Base-by-base conservation (phyloP, 2,888 invertebrate species). In the Tinea pellionella region DNA sequence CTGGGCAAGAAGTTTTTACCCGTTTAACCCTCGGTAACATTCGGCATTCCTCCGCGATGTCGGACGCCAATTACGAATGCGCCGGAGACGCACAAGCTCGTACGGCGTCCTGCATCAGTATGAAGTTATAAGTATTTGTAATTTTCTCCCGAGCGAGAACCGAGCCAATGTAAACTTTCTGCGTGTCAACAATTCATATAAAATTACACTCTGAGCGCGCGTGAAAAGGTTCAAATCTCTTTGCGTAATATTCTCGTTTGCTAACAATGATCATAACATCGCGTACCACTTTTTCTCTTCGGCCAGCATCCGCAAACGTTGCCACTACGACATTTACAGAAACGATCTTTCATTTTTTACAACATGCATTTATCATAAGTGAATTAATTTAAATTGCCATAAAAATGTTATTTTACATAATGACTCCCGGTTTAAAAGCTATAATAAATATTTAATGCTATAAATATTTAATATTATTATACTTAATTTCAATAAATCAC, bases 311-410 rank as follows among this genome's bases (percentile, higher is more conserved):
- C 73, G 72, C 69, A 73, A 72, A 69, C 42, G 43, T 15, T 74
- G 72, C 73, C 67, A 67, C 75, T 70, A 72, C 73, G 72, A 75
- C 79, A 75, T 80, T 80, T 75, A 72, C 72, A 77, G 76, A 80
- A 80, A 78, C 64, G 64, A 69, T 68, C 69, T 69, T 71, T 72
- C 69, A 71, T 71, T 77, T 80, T 78, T 81, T 80, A 79, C 69
- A 72, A 64, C 62, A 63, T 62, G 64, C 74, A 73, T 80, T 84
- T 78, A 83, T 80, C 78, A 80, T 80, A 82, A 81, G 78, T 76
- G 81, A 84, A 83, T 84, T 82, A 82, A 85, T 83, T 84, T 77
- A 75, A 78, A 81, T 82, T 77, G 77, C 72, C 73, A 82, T 80
- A 77, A 82, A 79, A 80, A 78, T 79, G 70, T 69, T 73, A 70